A percentile compares a stretch with the other conserved stretches of the same genome.
Evolutionary conservation across 2,113 vertebrate genomes (phyloP).

Genomic region (Forbesichthys agassizii): DNA sequence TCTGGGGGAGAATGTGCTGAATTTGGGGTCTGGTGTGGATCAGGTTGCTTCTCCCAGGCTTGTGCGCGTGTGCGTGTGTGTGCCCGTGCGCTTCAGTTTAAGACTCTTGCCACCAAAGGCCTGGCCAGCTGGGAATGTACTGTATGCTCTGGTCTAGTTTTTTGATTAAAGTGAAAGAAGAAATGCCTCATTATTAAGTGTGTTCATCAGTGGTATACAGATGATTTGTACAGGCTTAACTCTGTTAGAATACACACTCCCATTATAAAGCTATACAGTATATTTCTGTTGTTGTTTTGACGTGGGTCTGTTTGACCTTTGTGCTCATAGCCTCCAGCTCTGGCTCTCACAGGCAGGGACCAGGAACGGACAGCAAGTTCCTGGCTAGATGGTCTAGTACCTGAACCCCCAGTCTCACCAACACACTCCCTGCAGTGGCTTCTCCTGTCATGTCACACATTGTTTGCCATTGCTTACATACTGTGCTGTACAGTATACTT

Average conservation of each 20-base stretch:
- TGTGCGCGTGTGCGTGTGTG: conserved; percentile 44
- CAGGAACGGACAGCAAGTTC: conserved; percentile 45
- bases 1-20: conserved; percentile 54
- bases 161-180: conserved; percentile 18
- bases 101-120: neutral
- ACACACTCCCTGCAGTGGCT: too few relatives aligned
- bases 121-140: conserved; percentile 25
- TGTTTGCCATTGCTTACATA: neutral
- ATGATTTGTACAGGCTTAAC: neutral
- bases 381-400: too few relatives aligned
- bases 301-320: conserved; percentile 14
- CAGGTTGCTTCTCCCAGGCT: conserved; percentile 48
- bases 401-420: too few relatives aligned
- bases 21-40: conserved; percentile 57
- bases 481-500: too few relatives aligned
- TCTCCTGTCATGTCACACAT: conserved; percentile 27
- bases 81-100: neutral
- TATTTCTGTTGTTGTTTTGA: neutral
- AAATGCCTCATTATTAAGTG: neutral
- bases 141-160: conserved; percentile 13
- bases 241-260: too few relatives aligned
- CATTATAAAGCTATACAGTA: too few relatives aligned
- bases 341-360: conserved; percentile 5
- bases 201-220: neutral
- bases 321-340: conserved; percentile 30